Evolutionary conservation across 2,797 vertebrate species (phyloP).

Genomic region (Leptoclinus maculatus): DNA sequence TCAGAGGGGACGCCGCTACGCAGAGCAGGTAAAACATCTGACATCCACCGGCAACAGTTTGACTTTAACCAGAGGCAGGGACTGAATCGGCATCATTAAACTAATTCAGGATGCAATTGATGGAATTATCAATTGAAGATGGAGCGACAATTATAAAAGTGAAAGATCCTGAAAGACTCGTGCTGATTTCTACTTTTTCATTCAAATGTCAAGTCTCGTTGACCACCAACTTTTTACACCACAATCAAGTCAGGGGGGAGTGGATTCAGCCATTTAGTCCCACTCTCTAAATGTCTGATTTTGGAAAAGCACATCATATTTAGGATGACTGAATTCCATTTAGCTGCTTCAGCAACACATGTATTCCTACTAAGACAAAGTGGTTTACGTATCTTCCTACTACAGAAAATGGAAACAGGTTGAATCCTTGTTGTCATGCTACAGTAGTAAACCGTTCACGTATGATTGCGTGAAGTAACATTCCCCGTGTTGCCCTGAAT

Average conservation of each 20-base stretch:
- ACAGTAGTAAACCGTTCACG: neutral
- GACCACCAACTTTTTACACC: neutral
- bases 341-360: neutral
- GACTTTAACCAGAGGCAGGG: neutral
- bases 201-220: neutral
- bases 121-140: neutral
- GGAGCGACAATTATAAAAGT: neutral
- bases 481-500: neutral
- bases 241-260: neutral
- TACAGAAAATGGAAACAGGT: neutral
- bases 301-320: neutral
- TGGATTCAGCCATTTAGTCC: neutral
- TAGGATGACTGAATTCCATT: neutral
- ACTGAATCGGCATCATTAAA: neutral
- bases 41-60: neutral
- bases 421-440: neutral
- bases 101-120: neutral
- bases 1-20: conserved; percentile 90
- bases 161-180: neutral
- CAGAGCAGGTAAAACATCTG: conserved; percentile 87
- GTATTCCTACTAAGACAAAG: neutral
- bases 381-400: too few species aligned
- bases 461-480: neutral
- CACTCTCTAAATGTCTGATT: neutral
- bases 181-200: neutral